These are phyloP conservation scores for Manis javanica DNA, from an alignment of 2,797 vertebrate genomes.

Conservation along the genomic window DNA sequence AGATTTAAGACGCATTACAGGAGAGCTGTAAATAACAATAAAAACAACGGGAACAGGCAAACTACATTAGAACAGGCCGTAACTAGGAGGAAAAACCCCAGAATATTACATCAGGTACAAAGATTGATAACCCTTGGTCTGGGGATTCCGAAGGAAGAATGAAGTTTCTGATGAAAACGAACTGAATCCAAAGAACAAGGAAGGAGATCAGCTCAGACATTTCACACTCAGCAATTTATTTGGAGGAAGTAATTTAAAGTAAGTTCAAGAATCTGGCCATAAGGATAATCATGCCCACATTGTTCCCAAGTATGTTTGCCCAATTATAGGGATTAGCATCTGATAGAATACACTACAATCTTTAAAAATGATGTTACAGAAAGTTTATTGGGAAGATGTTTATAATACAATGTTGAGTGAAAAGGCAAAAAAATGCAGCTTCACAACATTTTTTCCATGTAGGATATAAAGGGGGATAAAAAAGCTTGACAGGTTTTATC, in stretches of 20 bases:
- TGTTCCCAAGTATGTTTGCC: not conserved
- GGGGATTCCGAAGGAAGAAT: not conserved
- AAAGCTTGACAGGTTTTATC: not conserved
- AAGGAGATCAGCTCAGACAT: not conserved
- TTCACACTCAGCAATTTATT: not conserved
- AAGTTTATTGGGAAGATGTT: constrained; percentile 14
- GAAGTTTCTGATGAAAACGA: constrained; percentile 4
- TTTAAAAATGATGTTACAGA: constrained; percentile 36
- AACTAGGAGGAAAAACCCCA: not conserved
- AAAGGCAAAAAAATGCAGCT: constrained; percentile 7
- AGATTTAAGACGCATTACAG: not conserved
- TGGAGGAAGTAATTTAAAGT: constrained; percentile 41
- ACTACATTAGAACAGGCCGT: not conserved
- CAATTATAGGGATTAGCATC: not conserved
- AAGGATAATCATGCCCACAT: not conserved
- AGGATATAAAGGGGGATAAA: not conserved
- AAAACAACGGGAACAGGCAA: not conserved
- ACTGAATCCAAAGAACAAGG: not conserved
- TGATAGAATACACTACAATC: not conserved
- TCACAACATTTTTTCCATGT: not conserved
- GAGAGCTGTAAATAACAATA: not conserved
- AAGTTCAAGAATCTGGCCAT: constrained; percentile 1
- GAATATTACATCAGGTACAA: not conserved
- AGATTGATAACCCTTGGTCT: not conserved
- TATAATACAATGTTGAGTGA: not conserved